Evolutionary conservation across 92 coral and sea anemone genomes (phyloP), one percentile per base, ranked within the genome.

Genomic region (Isaurus tuberculatus): DNA sequence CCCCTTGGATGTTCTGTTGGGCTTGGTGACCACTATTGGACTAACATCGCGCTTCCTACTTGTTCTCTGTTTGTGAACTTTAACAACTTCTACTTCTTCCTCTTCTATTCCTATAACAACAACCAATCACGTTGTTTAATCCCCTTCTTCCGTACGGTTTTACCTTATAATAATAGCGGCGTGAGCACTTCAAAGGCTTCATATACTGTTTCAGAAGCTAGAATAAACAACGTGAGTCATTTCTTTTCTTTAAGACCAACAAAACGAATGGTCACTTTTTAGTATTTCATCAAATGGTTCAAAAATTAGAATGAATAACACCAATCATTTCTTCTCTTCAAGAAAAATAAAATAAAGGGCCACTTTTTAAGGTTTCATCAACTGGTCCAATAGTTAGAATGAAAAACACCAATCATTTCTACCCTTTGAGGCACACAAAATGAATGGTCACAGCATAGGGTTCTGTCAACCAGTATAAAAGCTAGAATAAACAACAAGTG

Each of bases 11-110:
- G 85, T 40, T 30, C 93, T 85, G 88, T 89, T 89, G 48, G 88
- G 72, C 85, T 88, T 90, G 84, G 94, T 78, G 11, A 84, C 34
- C 79, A 84, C 78, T 14, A 83, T 80, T 4, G 92, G 89, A 29
- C 93, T 84, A 58, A 71, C 61, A 19, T 90, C 91, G 22, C 83
- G 94, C 37, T 88, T 94, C 86, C 80, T 92, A 84, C 88, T 92
- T 36, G 84, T 40, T 87, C 90, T 89, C 71, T 58, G 87, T 64
- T 82, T 89, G 70, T 89, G 94, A 73, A 80, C 89, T 44, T 79
- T 88, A 26, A 72, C 49, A 36, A 57, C 66, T 13, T 81, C 88
- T n/a, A n/a, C n/a, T 5, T 57, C 86, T 66, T 89, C 90, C 14
- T 88, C 90, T 51, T 78, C 94, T 29, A 61, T 83, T 43, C 23